Base-by-base conservation (phyloP, 2,888 invertebrate genomes). In the Julus scanicus region DNA sequence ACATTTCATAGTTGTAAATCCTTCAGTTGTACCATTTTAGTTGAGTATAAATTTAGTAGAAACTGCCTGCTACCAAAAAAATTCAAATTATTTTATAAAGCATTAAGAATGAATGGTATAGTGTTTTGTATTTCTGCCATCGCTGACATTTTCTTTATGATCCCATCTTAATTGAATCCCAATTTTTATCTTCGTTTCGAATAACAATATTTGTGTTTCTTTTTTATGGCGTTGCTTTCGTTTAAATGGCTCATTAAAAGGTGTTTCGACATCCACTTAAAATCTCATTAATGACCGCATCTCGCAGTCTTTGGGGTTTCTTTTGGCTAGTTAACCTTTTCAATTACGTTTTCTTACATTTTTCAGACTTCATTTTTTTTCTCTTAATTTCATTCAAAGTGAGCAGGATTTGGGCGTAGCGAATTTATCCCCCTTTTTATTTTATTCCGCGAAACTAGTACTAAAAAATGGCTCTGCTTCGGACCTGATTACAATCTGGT, bases 401-500 rank as follows among this genome's bases (percentile, higher is more conserved):
- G 71, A 71, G 37, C 80, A 80, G 80, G 29, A 29, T 80, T 20
- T n/a, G 80, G 80, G 80, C 37, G 80, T 9, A 80, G 13, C 37
- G 71, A n/a, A n/a, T n/a, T n/a, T n/a, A n/a, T n/a, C n/a, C n/a
- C n/a, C n/a, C 80, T 29, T 29, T 11, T 80, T 37, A 29, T 80
- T 80, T 37, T 80, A 37, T 13, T 20, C 3, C 0, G 5, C 37
- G 9, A 80, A 80, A 80, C 20, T 37, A 6, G 80, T 37, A 9
- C 11, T 37, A 80, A 29, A 80, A 71, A 17, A 44, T 17, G 57
- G n/a, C n/a, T 15, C 8, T 20, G 71, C 29, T 80, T 13, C 80
- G 80, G 80, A 80, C 80, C n/a, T 37, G 20, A 20, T 20, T 80
- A 37, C 37, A 13, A 80, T 80, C 80, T 80, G 80, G 80, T 80